Evolutionary conservation across 1,140 invertebrate genomes (phyloP).

Genomic region (Ectropis grisescens): DNA sequence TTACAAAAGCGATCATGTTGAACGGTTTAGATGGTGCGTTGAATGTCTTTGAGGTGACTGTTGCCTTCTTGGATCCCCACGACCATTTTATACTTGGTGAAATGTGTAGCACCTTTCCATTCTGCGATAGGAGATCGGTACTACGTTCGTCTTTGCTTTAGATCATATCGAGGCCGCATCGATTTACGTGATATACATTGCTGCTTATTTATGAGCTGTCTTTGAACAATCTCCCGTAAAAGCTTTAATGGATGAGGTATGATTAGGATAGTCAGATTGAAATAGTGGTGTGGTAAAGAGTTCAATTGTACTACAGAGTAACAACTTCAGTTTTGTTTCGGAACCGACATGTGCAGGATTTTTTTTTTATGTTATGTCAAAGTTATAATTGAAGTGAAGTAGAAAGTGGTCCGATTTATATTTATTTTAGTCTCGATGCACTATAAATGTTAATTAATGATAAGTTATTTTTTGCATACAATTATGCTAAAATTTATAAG

Average conservation of each 20-base stretch:
- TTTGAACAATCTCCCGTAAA: background rate
- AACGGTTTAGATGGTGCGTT: conserved; percentile 35
- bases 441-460: no score
- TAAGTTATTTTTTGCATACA: no score
- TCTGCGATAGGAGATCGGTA: conserved; percentile 45
- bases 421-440: no score
- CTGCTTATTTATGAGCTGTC: conserved; percentile 2
- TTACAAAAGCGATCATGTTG: conserved; percentile 66
- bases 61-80: conserved; percentile 35
- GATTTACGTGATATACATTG: conserved; percentile 14
- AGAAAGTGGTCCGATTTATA: no score
- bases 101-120: conserved; percentile 59
- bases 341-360: conserved; percentile 19
- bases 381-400: no score
- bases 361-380: conserved; percentile 18
- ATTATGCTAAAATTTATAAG: no score
- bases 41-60: conserved; percentile 49
- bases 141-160: conserved; percentile 7
- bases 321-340: conserved; percentile 23
- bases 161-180: background rate
- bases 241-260: conserved; percentile 11
- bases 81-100: conserved; percentile 62
- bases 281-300: conserved; percentile 9
- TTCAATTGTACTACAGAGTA: conserved; percentile 17
- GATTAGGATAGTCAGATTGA: background rate